A percentile compares a stretch with the other conserved stretches of the same genome.
Conservation (phyloP, 2,113 vertebrate species). For the Pseudorhombus dupliciocellatus region DNA sequence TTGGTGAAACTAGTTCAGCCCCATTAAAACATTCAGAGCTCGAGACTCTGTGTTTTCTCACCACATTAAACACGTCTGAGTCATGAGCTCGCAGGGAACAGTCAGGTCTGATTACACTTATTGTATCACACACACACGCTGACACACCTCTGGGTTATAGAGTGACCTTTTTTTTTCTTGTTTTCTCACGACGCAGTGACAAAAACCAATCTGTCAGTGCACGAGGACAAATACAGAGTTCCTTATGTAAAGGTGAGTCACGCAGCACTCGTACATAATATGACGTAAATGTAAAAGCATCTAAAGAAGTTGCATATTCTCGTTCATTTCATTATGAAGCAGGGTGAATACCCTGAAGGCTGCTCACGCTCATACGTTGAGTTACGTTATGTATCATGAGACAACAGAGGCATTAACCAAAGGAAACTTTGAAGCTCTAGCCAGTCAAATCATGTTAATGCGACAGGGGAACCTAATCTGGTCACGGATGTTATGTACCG, state of each 20-base stretch:
- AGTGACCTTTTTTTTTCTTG: conserved; percentile 41
- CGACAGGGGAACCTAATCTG: no score
- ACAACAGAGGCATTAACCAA: no score
- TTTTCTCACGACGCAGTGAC: conserved; percentile 82
- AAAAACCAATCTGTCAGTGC: conserved; percentile 94
- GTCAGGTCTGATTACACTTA: conserved; percentile 32
- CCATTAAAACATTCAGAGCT: conserved; percentile 16
- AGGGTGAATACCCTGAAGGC: no score
- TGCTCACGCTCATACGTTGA: no score
- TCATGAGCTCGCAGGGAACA: conserved; percentile 26
- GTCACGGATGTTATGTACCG: no score
- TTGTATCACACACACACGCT: neutral
- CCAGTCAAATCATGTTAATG: no score
- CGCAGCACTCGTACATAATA: neutral
- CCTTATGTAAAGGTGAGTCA: conserved; percentile 92
- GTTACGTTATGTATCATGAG: no score
- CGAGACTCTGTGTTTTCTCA: neutral
- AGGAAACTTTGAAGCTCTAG: no score
- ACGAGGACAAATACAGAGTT: conserved; percentile 95
- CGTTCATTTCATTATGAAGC: no score
- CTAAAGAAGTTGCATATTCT: no score
- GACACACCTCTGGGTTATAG: conserved; percentile 7
- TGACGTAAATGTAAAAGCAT: neutral
- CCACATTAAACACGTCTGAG: conserved; percentile 20
- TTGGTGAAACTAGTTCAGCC: conserved; percentile 25